Evolutionary conservation across 2,797 vertebrate species (phyloP).

Genomic region (Pelodytes ibericus): DNA sequence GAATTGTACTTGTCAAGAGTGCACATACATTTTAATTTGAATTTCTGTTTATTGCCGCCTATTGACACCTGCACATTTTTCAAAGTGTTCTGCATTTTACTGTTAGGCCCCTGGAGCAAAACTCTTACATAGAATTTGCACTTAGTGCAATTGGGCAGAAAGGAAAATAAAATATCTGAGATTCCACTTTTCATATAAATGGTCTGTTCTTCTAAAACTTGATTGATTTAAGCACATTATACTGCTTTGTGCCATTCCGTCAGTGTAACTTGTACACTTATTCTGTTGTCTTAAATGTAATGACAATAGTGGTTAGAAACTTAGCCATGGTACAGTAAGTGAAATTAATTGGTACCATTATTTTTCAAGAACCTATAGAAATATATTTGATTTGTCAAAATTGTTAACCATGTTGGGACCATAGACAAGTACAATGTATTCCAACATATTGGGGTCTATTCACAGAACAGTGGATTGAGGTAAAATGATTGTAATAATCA

Average conservation of each 20-base stretch:
- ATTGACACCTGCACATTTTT: not conserved
- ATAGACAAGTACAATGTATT: too few species aligned
- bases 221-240: slow-evolving; percentile 6
- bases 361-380: too few species aligned
- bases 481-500: too few species aligned
- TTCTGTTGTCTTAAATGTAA: too few species aligned
- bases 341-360: too few species aligned
- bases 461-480: too few species aligned
- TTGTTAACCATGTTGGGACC: too few species aligned
- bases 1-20: too few species aligned
- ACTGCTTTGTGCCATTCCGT: not conserved
- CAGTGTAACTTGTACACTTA: not conserved
- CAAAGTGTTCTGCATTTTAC: slow-evolving; percentile 30
- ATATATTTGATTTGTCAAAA: too few species aligned
- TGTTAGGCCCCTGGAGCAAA: slow-evolving; percentile 22
- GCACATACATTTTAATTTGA: not conserved
- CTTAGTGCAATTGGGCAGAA: slow-evolving; percentile 12
- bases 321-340: too few species aligned
- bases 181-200: slow-evolving; percentile 14
- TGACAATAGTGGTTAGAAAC: too few species aligned
- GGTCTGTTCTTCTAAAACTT: not conserved
- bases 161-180: slow-evolving; percentile 15
- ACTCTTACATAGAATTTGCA: not conserved
- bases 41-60: not conserved
- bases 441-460: too few species aligned